phyloP scores from a whole-genome alignment of 1,140 invertebrate genomes.

The Apis florea region DNA sequence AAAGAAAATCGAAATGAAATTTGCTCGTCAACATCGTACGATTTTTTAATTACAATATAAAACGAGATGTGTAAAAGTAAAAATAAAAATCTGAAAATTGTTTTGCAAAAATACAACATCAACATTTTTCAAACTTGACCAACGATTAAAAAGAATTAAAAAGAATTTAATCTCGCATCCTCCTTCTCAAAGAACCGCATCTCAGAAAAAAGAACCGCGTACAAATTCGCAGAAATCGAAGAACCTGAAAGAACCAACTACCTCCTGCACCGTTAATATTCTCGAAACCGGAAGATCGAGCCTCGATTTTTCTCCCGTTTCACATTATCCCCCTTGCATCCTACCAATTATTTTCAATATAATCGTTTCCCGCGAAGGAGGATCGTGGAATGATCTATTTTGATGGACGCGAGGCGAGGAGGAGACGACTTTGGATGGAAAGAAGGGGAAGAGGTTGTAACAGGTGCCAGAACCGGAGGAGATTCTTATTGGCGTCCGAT shows the following conservation, averaged over 20 bases:
- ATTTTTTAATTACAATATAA: no score
- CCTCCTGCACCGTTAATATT: not conserved
- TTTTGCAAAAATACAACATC: no score
- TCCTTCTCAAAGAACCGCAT: no score
- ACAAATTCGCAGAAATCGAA: not conserved
- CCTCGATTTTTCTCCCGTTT: not conserved
- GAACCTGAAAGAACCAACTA: no score
- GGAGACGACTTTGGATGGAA: not conserved
- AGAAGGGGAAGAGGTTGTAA: conserved; percentile 37
- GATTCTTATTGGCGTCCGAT: conserved; percentile 54
- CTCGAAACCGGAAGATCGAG: not conserved
- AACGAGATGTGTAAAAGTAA: no score
- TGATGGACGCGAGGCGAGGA: not conserved
- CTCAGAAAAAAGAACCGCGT: no score
- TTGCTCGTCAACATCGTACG: no score
- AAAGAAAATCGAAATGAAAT: no score
- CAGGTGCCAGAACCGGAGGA: conserved; percentile 58
- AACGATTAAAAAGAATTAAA: no score
- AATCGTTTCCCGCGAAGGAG: not conserved
- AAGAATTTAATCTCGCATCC: no score
- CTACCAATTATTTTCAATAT: conserved; percentile 5
- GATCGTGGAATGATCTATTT: conserved; percentile 19
- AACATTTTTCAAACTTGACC: no score
- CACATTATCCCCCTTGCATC: not conserved
- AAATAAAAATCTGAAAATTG: no score